Evolutionary conservation across 2,113 vertebrate genomes (phyloP).

Genomic region (Brachyhypopomus gauderio): DNA sequence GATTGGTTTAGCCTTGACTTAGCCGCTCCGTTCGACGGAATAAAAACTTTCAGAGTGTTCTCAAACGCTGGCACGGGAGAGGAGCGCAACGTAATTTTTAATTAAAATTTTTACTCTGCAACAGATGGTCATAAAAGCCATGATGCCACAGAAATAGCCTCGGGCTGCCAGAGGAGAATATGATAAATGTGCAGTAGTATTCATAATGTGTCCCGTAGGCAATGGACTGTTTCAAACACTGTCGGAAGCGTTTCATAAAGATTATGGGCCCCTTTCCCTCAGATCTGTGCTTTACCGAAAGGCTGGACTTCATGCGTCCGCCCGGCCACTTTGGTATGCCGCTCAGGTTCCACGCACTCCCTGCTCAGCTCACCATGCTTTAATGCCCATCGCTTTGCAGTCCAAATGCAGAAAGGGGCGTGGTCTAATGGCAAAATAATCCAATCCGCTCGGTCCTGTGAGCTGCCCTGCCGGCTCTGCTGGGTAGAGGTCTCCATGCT

Average conservation of each 20-base stretch:
- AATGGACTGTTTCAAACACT: constrained; percentile 53
- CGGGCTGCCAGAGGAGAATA: constrained; percentile 28
- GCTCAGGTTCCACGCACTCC: constrained; percentile 34
- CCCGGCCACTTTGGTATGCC: not conserved
- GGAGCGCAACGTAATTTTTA: constrained; percentile 42
- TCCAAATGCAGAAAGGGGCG: constrained; percentile 16
- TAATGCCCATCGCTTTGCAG: constrained; percentile 34
- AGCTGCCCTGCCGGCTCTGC: constrained; percentile 18
- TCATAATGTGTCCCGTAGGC: constrained; percentile 43
- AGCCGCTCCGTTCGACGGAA: not conserved
- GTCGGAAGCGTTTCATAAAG: constrained; percentile 49
- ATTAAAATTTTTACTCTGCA: constrained; percentile 47
- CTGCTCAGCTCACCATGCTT: constrained; percentile 28
- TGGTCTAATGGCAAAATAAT: constrained; percentile 41
- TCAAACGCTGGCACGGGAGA: constrained; percentile 32
- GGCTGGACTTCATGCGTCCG: constrained; percentile 31
- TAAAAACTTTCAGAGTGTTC: constrained; percentile 8
- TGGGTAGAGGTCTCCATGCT: constrained; percentile 19
- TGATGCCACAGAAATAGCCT: constrained; percentile 46
- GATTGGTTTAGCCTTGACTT: constrained; percentile 21
- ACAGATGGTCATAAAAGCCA: constrained; percentile 53
- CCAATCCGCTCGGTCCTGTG: constrained; percentile 46
- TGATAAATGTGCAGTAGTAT: constrained; percentile 39
- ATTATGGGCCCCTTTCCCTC: constrained; percentile 42
- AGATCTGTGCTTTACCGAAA: not conserved